A percentile compares a stretch with the other conserved stretches of the same genome.
Conservation (phyloP, 1,140 invertebrate genomes). For the Colletes gigas region DNA sequence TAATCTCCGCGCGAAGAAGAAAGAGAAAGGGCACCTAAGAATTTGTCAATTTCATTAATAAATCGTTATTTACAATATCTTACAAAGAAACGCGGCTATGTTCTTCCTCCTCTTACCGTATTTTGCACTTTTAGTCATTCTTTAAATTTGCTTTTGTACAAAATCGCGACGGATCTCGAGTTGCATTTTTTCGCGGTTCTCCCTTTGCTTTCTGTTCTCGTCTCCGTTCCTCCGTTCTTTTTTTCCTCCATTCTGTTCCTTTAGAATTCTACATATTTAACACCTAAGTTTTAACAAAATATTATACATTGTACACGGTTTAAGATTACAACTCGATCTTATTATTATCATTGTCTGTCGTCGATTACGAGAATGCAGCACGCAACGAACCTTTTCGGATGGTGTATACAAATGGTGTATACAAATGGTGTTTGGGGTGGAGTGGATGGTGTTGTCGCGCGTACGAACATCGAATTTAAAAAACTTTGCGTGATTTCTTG, state of each 20-base stretch:
- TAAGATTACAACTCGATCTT: conserved; percentile 65
- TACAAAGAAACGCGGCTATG: conserved; percentile 79
- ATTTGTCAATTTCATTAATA: conserved; percentile 80
- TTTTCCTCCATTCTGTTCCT: conserved; percentile 50
- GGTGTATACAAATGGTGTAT: conserved; percentile 33
- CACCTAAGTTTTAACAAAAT: conserved; percentile 75
- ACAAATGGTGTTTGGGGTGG: neutral
- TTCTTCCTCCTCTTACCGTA: conserved; percentile 70
- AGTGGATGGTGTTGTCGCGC: conserved; percentile 4
- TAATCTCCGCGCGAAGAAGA: conserved; percentile 63
- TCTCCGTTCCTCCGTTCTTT: neutral
- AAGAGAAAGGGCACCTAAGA: conserved; percentile 73
- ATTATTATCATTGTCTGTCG: conserved; percentile 17
- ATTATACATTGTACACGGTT: conserved; percentile 68
- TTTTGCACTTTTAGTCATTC: conserved; percentile 60
- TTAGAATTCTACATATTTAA: conserved; percentile 69
- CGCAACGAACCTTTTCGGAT: conserved; percentile 16
- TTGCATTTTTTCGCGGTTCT: conserved; percentile 60
- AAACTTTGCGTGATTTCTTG: conserved; percentile 8
- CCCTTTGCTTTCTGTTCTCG: neutral
- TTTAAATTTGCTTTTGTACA: conserved; percentile 68
- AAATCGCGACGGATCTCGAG: conserved; percentile 71
- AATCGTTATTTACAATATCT: conserved; percentile 81
- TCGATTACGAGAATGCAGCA: conserved; percentile 27
- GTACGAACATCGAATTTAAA: conserved; percentile 32